These are phyloP conservation scores for Parnassius orleans DNA, from an alignment of 2,888 invertebrate species.

Conservation along the genomic window DNA sequence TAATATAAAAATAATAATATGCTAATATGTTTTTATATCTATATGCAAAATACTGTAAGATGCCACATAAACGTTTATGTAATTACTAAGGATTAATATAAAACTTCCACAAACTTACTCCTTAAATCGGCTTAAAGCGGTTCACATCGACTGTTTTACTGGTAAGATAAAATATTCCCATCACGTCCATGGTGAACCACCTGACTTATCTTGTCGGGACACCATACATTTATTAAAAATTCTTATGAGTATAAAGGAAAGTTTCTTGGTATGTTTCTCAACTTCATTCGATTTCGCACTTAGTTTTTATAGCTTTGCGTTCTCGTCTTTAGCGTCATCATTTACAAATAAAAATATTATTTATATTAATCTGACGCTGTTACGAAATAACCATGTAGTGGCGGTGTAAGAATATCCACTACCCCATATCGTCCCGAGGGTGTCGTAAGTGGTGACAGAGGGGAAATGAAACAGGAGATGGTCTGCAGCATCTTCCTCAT, in stretches of 20 bases:
- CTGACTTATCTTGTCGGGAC: conserved; percentile 54
- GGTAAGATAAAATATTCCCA: conserved; percentile 49
- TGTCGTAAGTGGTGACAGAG: too few relatives aligned
- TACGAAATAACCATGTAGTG: too few relatives aligned
- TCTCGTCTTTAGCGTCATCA: neutral
- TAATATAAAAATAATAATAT: too few relatives aligned
- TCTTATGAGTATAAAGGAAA: conserved; percentile 49
- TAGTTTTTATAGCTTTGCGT: conserved; percentile 4
- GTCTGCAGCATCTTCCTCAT: too few relatives aligned
- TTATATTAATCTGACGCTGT: too few relatives aligned
- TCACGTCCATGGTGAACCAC: conserved; percentile 60
- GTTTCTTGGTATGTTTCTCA: conserved; percentile 11
- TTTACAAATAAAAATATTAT: too few relatives aligned
- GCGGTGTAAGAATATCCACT: too few relatives aligned
- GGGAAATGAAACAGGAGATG: too few relatives aligned
- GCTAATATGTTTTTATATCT: too few relatives aligned
- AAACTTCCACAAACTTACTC: conserved; percentile 32
- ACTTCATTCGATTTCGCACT: conserved; percentile 9
- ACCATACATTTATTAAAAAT: conserved; percentile 59
- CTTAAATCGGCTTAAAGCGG: conserved; percentile 21
- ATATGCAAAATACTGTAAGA: conserved; percentile 1
- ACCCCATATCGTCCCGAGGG: too few relatives aligned
- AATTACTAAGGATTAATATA: conserved; percentile 8
- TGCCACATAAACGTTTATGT: conserved; percentile 7
- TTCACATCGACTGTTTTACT: conserved; percentile 20